phyloP scores from a whole-genome alignment of 2,113 vertebrate genomes.

The Oxyura jamaicensis region DNA sequence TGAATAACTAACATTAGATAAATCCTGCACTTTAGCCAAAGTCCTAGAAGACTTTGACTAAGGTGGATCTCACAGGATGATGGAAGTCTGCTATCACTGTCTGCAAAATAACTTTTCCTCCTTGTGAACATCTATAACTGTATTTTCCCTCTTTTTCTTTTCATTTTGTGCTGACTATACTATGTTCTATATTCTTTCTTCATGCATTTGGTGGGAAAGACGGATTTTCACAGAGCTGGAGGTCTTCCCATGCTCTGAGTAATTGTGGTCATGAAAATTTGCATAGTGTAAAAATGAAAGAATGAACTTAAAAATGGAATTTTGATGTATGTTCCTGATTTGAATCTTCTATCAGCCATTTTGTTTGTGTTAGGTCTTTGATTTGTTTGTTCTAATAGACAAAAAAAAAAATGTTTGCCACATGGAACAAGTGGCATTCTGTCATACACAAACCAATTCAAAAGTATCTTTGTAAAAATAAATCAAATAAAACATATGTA shows the following conservation, averaged over 20 bases:
- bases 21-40: background rate
- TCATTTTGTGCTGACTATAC: background rate
- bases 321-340: background rate
- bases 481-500: background rate
- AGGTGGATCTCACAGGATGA: background rate
- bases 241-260: background rate
- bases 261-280: background rate
- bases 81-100: background rate
- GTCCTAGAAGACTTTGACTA: background rate
- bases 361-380: background rate
- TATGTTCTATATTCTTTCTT: background rate
- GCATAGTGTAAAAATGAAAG: background rate
- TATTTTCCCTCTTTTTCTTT: background rate
- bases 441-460: background rate
- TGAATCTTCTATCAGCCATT: background rate
- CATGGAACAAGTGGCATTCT: background rate
- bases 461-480: background rate
- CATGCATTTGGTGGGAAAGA: background rate
- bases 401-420: background rate
- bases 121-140: background rate
- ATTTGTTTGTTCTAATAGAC: background rate
- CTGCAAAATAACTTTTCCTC: background rate
- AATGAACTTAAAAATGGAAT: background rate
- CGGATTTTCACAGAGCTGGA: background rate
- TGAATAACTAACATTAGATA: background rate